These are phyloP conservation scores for Ichneumoninae sp. DNA, from an alignment of 2,888 invertebrate species.

Conservation along the genomic window DNA sequence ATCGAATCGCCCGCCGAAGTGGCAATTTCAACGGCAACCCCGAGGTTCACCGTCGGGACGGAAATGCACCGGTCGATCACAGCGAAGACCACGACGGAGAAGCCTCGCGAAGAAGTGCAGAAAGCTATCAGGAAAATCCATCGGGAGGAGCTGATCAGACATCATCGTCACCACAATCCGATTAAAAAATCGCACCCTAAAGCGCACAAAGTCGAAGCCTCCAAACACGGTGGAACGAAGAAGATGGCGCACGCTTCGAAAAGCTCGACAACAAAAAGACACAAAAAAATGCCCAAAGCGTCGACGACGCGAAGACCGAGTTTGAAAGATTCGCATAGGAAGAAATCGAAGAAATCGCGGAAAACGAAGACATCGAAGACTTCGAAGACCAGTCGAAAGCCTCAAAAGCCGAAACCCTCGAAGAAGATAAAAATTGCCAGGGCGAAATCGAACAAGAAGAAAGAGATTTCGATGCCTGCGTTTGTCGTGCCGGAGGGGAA, in stretches of 20 bases:
- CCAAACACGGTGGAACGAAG: constrained; percentile 17
- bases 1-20: neutral
- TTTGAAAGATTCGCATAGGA: neutral
- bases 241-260: constrained; percentile 23
- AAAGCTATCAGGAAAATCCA: constrained; percentile 15
- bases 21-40: neutral
- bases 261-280: constrained; percentile 1
- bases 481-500: constrained; percentile 4
- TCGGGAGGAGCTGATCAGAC: neutral
- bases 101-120: neutral
- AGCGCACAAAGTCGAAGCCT: neutral
- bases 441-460: neutral
- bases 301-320: neutral
- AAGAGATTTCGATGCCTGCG: constrained; percentile 3
- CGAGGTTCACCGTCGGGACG: neutral
- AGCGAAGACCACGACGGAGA: neutral
- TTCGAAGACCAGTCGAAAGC: neutral
- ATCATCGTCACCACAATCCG: neutral
- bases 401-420: neutral
- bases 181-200: constrained; percentile 6
- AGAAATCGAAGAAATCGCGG: too few species aligned
- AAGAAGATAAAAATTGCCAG: neutral
- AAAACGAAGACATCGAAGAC: neutral
- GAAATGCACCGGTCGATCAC: neutral
- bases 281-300: constrained; percentile 1